Conservation (phyloP, 2,797 vertebrate species). For the Ambastaia sidthimunki region DNA sequence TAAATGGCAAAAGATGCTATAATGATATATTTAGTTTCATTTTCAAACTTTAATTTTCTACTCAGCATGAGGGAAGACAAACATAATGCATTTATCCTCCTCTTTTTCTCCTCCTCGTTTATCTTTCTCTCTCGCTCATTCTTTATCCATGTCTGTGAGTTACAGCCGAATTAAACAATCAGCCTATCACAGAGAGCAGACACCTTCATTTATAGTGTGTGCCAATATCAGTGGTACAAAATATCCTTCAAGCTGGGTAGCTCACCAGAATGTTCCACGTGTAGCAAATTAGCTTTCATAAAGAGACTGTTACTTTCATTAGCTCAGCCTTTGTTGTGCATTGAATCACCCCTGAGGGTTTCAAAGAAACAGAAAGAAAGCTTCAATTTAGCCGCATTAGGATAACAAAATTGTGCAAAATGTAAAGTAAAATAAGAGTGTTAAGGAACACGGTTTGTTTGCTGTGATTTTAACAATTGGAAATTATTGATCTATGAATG, state of each 20-base stretch:
- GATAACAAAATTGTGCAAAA: slow-evolving; percentile 24
- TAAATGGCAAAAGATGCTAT: too few relatives aligned
- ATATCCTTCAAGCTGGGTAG: slow-evolving; percentile 66
- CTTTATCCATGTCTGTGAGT: neutral
- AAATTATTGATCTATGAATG: slow-evolving; percentile 3
- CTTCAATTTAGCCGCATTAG: slow-evolving; percentile 29
- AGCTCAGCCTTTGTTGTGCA: slow-evolving; percentile 40
- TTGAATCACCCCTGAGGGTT: slow-evolving; percentile 18
- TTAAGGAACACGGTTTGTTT: too few relatives aligned
- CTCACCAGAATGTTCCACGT: slow-evolving; percentile 63
- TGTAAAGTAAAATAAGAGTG: slow-evolving; percentile 1
- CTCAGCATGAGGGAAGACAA: too few relatives aligned
- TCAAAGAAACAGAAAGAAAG: slow-evolving; percentile 34
- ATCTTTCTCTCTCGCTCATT: too few relatives aligned
- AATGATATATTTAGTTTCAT: too few relatives aligned
- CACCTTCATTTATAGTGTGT: slow-evolving; percentile 74
- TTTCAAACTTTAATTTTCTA: too few relatives aligned
- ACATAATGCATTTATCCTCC: too few relatives aligned
- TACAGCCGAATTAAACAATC: slow-evolving; percentile 32
- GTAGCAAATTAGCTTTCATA: slow-evolving; percentile 48
- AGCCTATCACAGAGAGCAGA: slow-evolving; percentile 72
- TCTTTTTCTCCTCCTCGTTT: neutral
- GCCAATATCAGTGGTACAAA: slow-evolving; percentile 67
- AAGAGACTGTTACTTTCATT: slow-evolving; percentile 37
- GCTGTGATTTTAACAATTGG: slow-evolving; percentile 1